phyloP scores from a whole-genome alignment of 2,797 vertebrate genomes.

The Delichon dasypus region DNA sequence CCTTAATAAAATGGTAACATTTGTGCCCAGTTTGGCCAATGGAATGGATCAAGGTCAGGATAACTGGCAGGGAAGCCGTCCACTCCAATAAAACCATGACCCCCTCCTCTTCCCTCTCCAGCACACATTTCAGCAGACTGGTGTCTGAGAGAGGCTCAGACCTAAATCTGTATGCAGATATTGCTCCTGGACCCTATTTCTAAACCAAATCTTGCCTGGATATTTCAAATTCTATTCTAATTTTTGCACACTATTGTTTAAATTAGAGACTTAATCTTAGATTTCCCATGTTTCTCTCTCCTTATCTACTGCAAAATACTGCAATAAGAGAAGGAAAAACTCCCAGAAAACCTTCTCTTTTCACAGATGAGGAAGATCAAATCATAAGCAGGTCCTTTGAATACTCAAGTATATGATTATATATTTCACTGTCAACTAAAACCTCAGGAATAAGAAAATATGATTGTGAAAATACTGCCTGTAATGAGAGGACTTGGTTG shows the following conservation, averaged over 20 bases:
- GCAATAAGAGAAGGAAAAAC: background rate
- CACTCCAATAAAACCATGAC: accelerated
- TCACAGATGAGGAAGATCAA: slow-evolving; percentile 8
- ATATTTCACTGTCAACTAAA: slow-evolving; percentile 47
- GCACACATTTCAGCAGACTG: background rate
- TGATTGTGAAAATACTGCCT: slow-evolving; percentile 43
- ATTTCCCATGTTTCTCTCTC: background rate
- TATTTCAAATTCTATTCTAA: background rate
- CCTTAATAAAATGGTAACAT: background rate
- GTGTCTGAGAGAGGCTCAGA: background rate
- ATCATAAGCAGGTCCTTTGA: slow-evolving; percentile 43
- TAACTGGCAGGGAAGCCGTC: background rate
- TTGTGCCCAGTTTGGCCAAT: background rate
- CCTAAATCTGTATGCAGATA: background rate
- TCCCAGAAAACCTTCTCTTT: slow-evolving; percentile 1
- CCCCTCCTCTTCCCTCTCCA: background rate
- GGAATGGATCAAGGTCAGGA: background rate
- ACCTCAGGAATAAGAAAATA: slow-evolving; percentile 40
- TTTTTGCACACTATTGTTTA: slow-evolving; percentile 2
- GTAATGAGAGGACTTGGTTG: slow-evolving; percentile 39
- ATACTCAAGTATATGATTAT: slow-evolving; percentile 30
- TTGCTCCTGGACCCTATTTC: background rate
- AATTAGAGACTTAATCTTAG: slow-evolving; percentile 9
- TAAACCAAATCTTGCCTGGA: background rate
- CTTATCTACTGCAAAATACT: background rate